Evolutionary conservation across 2,113 vertebrate species (phyloP).

Genomic region (Scytalopus superciliaris): DNA sequence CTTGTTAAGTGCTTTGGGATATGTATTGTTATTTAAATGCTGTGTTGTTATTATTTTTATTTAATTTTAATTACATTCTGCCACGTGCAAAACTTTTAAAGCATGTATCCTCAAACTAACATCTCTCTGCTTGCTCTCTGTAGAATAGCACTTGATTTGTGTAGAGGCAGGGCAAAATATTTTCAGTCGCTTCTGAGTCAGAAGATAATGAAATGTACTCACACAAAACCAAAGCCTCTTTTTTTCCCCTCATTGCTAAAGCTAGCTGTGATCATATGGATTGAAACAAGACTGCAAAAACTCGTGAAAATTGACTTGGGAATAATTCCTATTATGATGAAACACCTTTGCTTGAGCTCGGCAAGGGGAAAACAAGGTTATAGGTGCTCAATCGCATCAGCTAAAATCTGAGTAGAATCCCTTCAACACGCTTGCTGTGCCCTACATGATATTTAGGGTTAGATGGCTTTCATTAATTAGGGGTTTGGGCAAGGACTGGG

Average conservation of each 20-base stretch:
- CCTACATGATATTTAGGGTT: constrained; percentile 25
- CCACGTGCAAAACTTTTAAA: not conserved
- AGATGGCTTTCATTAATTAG: constrained; percentile 41
- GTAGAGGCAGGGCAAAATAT: not conserved
- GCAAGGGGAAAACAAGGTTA: constrained; percentile 59
- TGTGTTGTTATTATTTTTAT: constrained; percentile 1
- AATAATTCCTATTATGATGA: constrained; percentile 49
- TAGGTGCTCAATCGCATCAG: not conserved
- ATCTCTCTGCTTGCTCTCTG: not conserved
- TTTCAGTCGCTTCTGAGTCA: not conserved
- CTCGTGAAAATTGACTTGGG: constrained; percentile 49
- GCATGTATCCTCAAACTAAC: rapidly evolving
- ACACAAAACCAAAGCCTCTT: not conserved
- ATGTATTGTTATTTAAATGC: not conserved
- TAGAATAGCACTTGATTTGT: not conserved
- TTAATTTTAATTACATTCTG: constrained; percentile 5
- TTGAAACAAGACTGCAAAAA: constrained; percentile 12
- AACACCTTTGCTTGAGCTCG: constrained; percentile 35
- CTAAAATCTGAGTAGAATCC: not conserved
- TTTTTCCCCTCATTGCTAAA: not conserved
- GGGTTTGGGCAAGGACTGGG: not conserved
- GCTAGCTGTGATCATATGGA: not conserved
- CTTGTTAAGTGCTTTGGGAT: not conserved
- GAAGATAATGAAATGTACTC: not conserved
- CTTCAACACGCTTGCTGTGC: constrained; percentile 9